Evolutionary conservation across 2,888 invertebrate genomes (phyloP).

Genomic region (Siphlonurus alternatus): DNA sequence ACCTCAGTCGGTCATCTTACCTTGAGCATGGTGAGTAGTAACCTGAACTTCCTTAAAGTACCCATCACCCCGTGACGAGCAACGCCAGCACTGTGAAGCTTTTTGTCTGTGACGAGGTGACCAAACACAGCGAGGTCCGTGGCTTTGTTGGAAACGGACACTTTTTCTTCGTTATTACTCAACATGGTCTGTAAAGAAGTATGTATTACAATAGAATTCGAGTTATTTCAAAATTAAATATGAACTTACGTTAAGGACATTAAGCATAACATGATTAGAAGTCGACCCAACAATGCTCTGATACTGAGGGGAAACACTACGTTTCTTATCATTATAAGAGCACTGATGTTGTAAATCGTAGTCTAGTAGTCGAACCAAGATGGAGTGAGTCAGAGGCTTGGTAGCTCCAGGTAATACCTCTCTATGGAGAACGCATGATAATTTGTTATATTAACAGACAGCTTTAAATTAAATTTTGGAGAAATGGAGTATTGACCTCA

Average conservation of each 20-base stretch:
- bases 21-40: constrained; percentile 18
- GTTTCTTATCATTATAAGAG: constrained; percentile 7
- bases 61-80: constrained; percentile 28
- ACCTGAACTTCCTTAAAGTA: constrained; percentile 16
- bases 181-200: constrained; percentile 31
- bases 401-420: constrained; percentile 47
- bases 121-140: constrained; percentile 45
- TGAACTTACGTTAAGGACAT: constrained; percentile 22
- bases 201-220: neutral
- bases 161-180: constrained; percentile 25
- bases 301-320: constrained; percentile 5
- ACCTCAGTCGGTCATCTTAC: no score
- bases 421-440: no score
- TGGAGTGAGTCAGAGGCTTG: constrained; percentile 34
- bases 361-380: constrained; percentile 22
- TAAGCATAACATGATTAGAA: constrained; percentile 25
- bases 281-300: constrained; percentile 10
- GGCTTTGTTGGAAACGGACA: constrained; percentile 33
- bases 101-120: constrained; percentile 36
- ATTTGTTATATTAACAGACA: constrained; percentile 1
- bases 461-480: neutral
- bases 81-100: constrained; percentile 30
- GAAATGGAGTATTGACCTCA: no score
- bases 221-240: neutral
- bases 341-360: constrained; percentile 16